These are phyloP conservation scores for Bombus huntii DNA, from an alignment of 1,140 invertebrate species.

Conservation along the genomic window DNA sequence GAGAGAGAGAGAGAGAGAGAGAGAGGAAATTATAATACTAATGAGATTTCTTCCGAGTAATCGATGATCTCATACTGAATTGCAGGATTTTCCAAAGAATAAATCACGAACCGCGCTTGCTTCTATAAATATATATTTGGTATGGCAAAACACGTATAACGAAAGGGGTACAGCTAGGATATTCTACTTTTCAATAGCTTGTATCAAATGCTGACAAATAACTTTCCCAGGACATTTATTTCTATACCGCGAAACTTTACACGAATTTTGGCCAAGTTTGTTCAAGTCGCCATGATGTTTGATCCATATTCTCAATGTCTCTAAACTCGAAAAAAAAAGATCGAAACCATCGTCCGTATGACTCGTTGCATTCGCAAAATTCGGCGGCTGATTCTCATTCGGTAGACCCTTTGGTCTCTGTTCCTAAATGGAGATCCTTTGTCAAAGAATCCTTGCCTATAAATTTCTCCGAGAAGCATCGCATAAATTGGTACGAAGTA, in stretches of 20 bases:
- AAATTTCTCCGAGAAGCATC: constrained; percentile 14
- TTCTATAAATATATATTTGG: not conserved
- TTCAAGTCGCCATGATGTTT: not conserved
- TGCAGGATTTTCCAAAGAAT: not conserved
- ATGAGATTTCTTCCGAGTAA: not conserved
- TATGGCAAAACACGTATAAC: not conserved
- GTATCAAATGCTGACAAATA: no score
- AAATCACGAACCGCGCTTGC: not conserved
- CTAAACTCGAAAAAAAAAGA: not conserved
- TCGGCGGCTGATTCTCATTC: not conserved
- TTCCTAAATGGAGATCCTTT: not conserved
- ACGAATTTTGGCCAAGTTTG: no score
- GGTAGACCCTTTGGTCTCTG: no score
- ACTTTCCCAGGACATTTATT: no score
- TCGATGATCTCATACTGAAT: not conserved
- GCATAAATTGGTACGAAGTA: constrained; percentile 27
- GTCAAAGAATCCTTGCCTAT: constrained; percentile 9
- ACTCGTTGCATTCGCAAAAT: not conserved
- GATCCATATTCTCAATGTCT: not conserved
- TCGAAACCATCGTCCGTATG: no score
- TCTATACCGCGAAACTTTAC: no score
- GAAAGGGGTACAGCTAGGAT: no score
- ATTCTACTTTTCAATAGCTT: no score
- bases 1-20: not conserved
- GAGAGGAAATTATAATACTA: not conserved